Conservation (phyloP, 2,797 vertebrate species). For the Neosilurus hyrtlii region DNA sequence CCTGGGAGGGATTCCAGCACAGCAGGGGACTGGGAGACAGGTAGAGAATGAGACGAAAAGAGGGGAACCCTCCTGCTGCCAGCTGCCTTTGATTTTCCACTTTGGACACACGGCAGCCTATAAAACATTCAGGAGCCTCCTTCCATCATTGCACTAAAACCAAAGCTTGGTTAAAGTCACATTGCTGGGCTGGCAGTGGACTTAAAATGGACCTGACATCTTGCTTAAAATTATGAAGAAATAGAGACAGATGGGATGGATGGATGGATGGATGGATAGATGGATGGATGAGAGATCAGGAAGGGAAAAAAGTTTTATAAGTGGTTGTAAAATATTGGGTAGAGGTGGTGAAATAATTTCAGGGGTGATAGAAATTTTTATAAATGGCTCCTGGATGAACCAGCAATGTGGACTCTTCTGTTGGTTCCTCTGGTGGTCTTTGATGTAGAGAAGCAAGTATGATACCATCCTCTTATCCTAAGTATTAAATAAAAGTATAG, state of each 20-base stretch:
- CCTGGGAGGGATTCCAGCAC: conserved; percentile 42
- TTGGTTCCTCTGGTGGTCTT: background rate
- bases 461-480: background rate
- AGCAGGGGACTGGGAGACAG: conserved; percentile 39
- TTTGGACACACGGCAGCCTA: conserved; percentile 35
- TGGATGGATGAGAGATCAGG: background rate
- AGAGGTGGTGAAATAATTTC: background rate
- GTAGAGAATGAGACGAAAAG: background rate
- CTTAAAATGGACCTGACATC: background rate
- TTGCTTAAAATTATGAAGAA: conserved; percentile 58
- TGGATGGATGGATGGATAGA: background rate
- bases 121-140: conserved; percentile 49
- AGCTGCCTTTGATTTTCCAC: conserved; percentile 59
- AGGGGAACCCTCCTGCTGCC: conserved; percentile 43
- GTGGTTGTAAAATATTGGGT: conserved; percentile 12
- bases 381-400: conserved; percentile 13
- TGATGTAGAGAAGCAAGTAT: background rate
- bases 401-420: background rate
- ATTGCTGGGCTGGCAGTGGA: background rate
- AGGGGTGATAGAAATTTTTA: background rate
- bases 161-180: conserved; percentile 15
- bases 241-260: conserved; percentile 35
- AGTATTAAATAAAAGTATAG: background rate
- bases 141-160: conserved; percentile 27
- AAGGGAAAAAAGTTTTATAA: conserved; percentile 44